Evolutionary conservation across 2,113 vertebrate species (phyloP).

Genomic region (Corydoras sp.): DNA sequence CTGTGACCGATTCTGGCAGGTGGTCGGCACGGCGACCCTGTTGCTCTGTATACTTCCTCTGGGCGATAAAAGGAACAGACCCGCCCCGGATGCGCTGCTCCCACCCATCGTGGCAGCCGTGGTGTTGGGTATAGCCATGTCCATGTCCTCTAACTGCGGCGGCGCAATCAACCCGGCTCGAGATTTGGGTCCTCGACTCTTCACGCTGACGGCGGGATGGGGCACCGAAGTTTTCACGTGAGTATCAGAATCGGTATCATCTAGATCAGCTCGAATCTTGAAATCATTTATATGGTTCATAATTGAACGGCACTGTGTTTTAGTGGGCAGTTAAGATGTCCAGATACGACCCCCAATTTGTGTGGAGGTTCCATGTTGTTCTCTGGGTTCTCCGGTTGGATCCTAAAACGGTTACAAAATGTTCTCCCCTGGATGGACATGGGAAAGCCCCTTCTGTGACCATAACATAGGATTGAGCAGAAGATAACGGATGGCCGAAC

Average conservation of each 20-base stretch:
- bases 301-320: too few species aligned
- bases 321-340: too few species aligned
- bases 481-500: too few species aligned
- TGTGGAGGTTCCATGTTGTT: too few species aligned
- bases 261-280: too few species aligned
- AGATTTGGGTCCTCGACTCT: slow-evolving; percentile 79
- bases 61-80: slow-evolving; percentile 66
- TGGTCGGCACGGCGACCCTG: slow-evolving; percentile 56
- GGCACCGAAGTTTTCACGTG: slow-evolving; percentile 74
- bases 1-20: background rate
- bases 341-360: too few species aligned
- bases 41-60: slow-evolving; percentile 67
- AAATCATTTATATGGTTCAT: too few species aligned
- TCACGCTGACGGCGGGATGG: slow-evolving; percentile 80
- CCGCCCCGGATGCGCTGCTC: slow-evolving; percentile 63
- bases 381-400: too few species aligned
- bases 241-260: slow-evolving; percentile 20
- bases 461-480: too few species aligned
- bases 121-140: slow-evolving; percentile 65
- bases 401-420: too few species aligned
- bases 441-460: too few species aligned
- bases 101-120: slow-evolving; percentile 64
- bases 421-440: too few species aligned
- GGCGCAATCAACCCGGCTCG: slow-evolving; percentile 79
- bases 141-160: slow-evolving; percentile 74